A percentile compares a stretch with the other conserved stretches of the same genome.
Conservation (phyloP, 30 jellyfish, hydroid and myxozoan genomes). For the Hydractinia echinata region DNA sequence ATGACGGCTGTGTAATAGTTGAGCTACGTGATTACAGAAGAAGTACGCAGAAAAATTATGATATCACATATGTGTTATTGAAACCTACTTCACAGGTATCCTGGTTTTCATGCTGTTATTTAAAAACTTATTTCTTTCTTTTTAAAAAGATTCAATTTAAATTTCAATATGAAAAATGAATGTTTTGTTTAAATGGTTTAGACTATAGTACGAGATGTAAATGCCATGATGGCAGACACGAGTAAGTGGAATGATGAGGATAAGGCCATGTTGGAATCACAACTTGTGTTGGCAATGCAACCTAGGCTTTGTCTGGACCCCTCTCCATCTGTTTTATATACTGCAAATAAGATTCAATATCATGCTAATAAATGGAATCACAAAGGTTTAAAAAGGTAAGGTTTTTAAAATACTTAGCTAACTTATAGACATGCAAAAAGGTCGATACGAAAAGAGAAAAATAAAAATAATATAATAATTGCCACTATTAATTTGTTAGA, state of each 20-base stretch:
- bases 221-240: constrained; percentile 68
- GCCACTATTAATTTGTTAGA: too few relatives aligned
- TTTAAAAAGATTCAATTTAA: neutral
- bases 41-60: constrained; percentile 46
- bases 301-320: constrained; percentile 88
- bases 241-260: constrained; percentile 76
- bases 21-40: constrained; percentile 82
- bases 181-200: constrained; percentile 3
- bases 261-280: constrained; percentile 69
- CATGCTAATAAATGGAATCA: constrained; percentile 80
- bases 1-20: constrained; percentile 92
- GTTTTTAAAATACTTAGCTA: neutral
- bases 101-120: neutral
- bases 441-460: too few relatives aligned
- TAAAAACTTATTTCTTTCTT: neutral
- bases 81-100: constrained; percentile 90
- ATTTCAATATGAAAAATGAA: neutral
- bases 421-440: too few relatives aligned
- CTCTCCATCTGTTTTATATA: constrained; percentile 72
- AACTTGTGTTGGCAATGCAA: constrained; percentile 72
- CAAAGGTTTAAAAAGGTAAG: constrained; percentile 76
- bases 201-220: constrained; percentile 96
- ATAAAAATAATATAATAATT: too few relatives aligned
- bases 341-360: constrained; percentile 77
- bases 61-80: constrained; percentile 46